Evolutionary conservation across 2,888 invertebrate species (phyloP).

Genomic region (Capitulum mitella): DNA sequence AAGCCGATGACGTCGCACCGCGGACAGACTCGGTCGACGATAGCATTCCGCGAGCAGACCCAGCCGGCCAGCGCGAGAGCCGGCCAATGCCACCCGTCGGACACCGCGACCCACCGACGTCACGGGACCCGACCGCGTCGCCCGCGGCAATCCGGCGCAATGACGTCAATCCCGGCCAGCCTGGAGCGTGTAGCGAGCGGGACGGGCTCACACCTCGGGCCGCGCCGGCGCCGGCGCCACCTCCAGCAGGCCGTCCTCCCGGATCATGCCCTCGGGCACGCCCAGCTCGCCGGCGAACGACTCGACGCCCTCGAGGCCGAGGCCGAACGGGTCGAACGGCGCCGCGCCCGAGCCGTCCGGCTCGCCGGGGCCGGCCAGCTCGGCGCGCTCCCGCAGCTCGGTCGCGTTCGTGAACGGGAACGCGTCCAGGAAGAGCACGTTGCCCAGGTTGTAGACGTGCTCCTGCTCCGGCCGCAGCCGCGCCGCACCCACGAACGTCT

Average conservation of each 20-base stretch:
- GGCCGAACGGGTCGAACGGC: background rate
- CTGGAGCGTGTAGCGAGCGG: no score
- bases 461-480: slow-evolving; percentile 45
- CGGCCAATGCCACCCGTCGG: no score
- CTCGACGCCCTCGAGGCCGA: background rate
- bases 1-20: no score
- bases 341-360: background rate
- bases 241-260: background rate
- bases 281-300: slow-evolving; percentile 9
- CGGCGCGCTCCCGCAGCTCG: background rate
- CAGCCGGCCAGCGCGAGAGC: no score
- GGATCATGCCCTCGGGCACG: background rate
- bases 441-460: slow-evolving; percentile 58
- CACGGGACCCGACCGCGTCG: no score
- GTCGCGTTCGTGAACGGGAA: slow-evolving; percentile 46
- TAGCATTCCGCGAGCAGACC: no score
- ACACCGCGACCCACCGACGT: no score
- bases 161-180: no score
- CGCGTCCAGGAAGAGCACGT: slow-evolving; percentile 57
- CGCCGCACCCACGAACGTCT: background rate
- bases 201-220: no score
- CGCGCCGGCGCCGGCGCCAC: background rate
- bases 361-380: background rate
- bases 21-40: no score
- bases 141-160: no score